Evolutionary conservation across 2,888 invertebrate species (phyloP).

Genomic region (Heliothis peltigera): DNA sequence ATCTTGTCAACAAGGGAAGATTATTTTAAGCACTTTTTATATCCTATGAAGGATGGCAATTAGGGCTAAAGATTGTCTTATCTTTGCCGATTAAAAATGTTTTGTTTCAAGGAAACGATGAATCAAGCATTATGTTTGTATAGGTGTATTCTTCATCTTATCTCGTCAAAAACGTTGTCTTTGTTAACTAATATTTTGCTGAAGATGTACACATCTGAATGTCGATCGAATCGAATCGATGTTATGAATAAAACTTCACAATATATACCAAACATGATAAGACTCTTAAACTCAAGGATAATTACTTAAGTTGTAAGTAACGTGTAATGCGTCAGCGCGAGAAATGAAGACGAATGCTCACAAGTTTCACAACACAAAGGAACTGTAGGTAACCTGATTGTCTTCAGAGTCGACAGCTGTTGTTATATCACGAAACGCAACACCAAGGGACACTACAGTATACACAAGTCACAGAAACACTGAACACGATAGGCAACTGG

Average conservation of each 20-base stretch:
- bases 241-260: slow-evolving; percentile 38
- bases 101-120: slow-evolving; percentile 52
- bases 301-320: slow-evolving; percentile 73
- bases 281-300: slow-evolving; percentile 72
- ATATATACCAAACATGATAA: slow-evolving; percentile 71
- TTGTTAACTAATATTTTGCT: slow-evolving; percentile 11
- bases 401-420: slow-evolving; percentile 63
- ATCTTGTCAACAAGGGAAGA: slow-evolving; percentile 39
- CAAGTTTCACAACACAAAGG: slow-evolving; percentile 81
- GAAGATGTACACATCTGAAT: too few species aligned
- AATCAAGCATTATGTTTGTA: slow-evolving; percentile 29
- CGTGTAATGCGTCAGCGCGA: slow-evolving; percentile 73
- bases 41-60: slow-evolving; percentile 58
- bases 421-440: slow-evolving; percentile 67
- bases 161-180: slow-evolving; percentile 5
- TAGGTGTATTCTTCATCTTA: slow-evolving; percentile 4
- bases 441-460: slow-evolving; percentile 76
- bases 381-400: slow-evolving; percentile 71
- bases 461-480: slow-evolving; percentile 80
- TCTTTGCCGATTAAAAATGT: slow-evolving; percentile 49
- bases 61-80: slow-evolving; percentile 66
- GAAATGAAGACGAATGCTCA: slow-evolving; percentile 70
- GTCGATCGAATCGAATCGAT: too few species aligned
- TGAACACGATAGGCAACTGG: slow-evolving; percentile 67
- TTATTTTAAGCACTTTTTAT: slow-evolving; percentile 37